Evolutionary conservation across 2,888 invertebrate species (phyloP).

Genomic region (Ormyrus thymus): DNA sequence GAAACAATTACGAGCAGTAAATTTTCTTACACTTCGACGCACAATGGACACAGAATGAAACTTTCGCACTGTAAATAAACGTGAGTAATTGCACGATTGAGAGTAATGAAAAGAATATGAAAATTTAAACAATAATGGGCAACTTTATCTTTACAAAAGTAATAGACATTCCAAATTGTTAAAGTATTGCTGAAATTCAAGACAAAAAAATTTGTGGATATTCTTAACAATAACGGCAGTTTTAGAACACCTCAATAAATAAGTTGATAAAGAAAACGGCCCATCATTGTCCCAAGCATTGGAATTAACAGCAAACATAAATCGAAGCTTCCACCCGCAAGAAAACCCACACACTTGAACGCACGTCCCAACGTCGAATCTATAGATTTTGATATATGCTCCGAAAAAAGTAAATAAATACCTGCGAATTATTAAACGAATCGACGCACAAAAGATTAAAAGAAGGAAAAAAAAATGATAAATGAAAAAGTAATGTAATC

Average conservation of each 20-base stretch:
- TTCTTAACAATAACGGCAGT: too few species aligned
- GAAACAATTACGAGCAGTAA: neutral
- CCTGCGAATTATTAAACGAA: conserved; percentile 63
- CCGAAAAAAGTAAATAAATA: conserved; percentile 57
- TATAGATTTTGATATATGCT: conserved; percentile 72
- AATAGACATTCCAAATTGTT: too few species aligned
- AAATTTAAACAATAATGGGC: neutral
- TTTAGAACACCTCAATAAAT: neutral
- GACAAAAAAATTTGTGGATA: too few species aligned
- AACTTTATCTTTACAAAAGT: neutral
- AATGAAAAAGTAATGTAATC: conserved; percentile 63
- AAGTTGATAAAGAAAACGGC: neutral
- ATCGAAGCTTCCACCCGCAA: conserved; percentile 30
- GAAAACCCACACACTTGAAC: neutral
- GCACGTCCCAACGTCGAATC: conserved; percentile 60
- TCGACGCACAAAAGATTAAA: conserved; percentile 70
- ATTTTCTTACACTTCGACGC: conserved; percentile 29
- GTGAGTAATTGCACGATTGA: conserved; percentile 9
- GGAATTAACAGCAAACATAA: conserved; percentile 1
- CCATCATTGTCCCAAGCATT: neutral
- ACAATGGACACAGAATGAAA: conserved; percentile 26
- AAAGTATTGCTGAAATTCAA: too few species aligned
- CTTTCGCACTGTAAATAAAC: conserved; percentile 32
- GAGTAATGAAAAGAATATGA: neutral
- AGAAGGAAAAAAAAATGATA: conserved; percentile 59